phyloP scores from a whole-genome alignment of 2,888 invertebrate species.

The Lithophane leautieri region DNA sequence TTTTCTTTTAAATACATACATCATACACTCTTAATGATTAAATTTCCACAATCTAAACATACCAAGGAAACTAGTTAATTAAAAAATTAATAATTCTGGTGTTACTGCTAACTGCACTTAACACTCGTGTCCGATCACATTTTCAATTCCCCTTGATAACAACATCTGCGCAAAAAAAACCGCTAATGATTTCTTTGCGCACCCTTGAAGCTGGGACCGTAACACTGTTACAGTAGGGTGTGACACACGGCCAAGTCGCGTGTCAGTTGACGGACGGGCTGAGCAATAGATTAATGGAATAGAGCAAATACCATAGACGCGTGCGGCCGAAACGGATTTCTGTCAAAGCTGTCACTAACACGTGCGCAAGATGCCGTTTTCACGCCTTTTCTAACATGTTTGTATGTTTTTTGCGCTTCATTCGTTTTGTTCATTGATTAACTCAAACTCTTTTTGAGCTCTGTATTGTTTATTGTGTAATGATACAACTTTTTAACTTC shows the following conservation, averaged over 20 bases:
- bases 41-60: no score
- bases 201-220: conserved; percentile 25
- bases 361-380: conserved; percentile 62
- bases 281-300: conserved; percentile 65
- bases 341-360: conserved; percentile 78
- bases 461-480: background rate
- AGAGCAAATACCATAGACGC: conserved; percentile 66
- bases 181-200: conserved; percentile 54
- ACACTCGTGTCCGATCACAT: conserved; percentile 38
- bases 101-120: conserved; percentile 14
- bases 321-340: conserved; percentile 74
- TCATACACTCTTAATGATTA: background rate
- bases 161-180: conserved; percentile 48
- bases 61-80: no score
- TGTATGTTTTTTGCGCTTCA: conserved; percentile 14
- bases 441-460: background rate
- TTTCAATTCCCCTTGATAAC: conserved; percentile 38
- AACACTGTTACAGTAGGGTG: conserved; percentile 61
- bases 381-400: conserved; percentile 57
- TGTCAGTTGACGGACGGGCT: conserved; percentile 75
- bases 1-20: background rate
- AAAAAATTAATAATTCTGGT: conserved; percentile 13
- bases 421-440: conserved; percentile 3
- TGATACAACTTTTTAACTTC: background rate
- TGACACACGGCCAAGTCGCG: conserved; percentile 72